Base-by-base conservation (phyloP, 2,113 vertebrate genomes). In the Brachyhypopomus gauderio region DNA sequence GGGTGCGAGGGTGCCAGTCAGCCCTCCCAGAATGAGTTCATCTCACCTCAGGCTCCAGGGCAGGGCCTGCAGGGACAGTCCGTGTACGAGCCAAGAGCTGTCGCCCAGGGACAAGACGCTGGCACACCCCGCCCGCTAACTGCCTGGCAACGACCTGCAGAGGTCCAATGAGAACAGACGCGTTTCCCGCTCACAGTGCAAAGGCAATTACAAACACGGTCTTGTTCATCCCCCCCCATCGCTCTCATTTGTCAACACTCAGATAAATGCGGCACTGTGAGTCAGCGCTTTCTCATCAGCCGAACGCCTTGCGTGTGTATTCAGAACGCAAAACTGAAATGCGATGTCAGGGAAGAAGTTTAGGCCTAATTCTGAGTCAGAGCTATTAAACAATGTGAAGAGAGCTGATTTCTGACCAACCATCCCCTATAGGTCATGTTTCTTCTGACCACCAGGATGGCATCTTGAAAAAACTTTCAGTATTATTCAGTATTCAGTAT, bases 21-120 rank as follows among this genome's bases (percentile, higher is more conserved):
- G 71, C 69, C 64, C 76, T 84, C 79, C 81, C 64, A 59, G 73
- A 74, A 83, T 75, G 71, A 83, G 86, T 86, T 85, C 86, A 80
- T 87, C 79, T 77, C 66, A 63, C 71, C 62, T 81, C 77, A 77
- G 72, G 71, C 62, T 83, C 77, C 52, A 71, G 67, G 75, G 56
- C 41, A 80, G 22, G 17, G 85, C 71, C 75, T 67, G 72, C n/a
- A 23, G 52, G 75, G 72, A 62, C 67, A 73, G 71, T 77, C 75
- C 63, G 41, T 73, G 58, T 52, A 64, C 34, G 12, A 66, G 83
- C 86, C 80, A 86, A 75, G 74, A 76, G 56, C 75, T 45, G 75
- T 82, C 59, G 70, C 63, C 77, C 67, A 56, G 85, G 85, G 86
- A 86, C 79, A 56, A 63, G 38, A 63, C 22, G 27, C 76, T 48